phyloP scores from a whole-genome alignment of 2,113 vertebrate species.

The Anser brachyrhynchus region DNA sequence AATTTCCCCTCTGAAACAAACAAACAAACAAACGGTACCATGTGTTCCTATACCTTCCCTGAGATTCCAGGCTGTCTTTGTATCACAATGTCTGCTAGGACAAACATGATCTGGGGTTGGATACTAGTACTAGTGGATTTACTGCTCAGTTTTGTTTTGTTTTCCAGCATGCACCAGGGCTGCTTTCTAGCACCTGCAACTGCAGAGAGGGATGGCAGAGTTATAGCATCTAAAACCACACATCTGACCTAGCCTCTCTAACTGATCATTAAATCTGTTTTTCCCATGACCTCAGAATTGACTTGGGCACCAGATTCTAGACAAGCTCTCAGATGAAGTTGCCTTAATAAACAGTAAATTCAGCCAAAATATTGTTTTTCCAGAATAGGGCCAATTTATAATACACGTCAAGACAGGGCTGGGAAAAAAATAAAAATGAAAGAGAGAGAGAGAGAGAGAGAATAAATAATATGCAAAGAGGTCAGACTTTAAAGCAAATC shows the following conservation, averaged over 20 bases:
- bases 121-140: neutral
- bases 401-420: neutral
- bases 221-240: neutral
- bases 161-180: neutral
- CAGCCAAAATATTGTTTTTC: neutral
- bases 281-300: conserved; percentile 30
- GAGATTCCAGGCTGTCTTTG: neutral
- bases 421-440: neutral
- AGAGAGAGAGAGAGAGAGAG: neutral
- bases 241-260: neutral
- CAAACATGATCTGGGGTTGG: neutral
- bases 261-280: conserved; percentile 36
- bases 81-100: neutral
- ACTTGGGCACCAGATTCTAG: conserved; percentile 14
- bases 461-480: neutral
- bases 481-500: neutral
- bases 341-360: conserved; percentile 36
- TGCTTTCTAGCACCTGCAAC: neutral
- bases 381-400: neutral
- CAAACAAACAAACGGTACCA: neutral
- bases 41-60: neutral
- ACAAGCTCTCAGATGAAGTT: neutral
- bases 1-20: neutral
- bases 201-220: neutral
- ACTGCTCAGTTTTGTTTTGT: neutral